phyloP scores from a whole-genome alignment of 1,140 invertebrate genomes.

The Thaumetopoea pityocampa region DNA sequence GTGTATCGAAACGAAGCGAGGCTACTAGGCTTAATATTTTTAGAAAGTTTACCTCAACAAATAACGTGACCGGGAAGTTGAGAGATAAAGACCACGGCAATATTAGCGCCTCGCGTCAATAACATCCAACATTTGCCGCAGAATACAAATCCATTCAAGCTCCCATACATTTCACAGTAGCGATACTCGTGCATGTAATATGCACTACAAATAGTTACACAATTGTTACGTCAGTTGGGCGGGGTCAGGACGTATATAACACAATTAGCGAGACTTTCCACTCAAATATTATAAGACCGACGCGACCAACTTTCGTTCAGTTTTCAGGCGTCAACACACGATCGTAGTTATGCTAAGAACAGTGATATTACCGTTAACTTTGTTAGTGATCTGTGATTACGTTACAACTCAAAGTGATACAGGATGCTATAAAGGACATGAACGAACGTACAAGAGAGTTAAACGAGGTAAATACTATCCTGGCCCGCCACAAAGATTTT shows the following conservation, averaged over 20 bases:
- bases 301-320: conserved; percentile 45
- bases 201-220: conserved; percentile 10
- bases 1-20: too few species aligned
- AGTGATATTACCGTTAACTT: conserved; percentile 18
- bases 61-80: too few species aligned
- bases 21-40: too few species aligned
- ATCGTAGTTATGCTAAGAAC: conserved; percentile 19
- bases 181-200: background rate
- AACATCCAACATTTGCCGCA: too few species aligned
- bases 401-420: conserved; percentile 24
- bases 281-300: conserved; percentile 52
- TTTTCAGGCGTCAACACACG: conserved; percentile 34
- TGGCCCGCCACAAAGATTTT: conserved; percentile 38
- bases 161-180: conserved; percentile 3
- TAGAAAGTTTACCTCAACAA: too few species aligned
- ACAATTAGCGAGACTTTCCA: conserved; percentile 62
- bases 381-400: conserved; percentile 27
- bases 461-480: conserved; percentile 57
- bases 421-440: conserved; percentile 13
- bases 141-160: too few species aligned
- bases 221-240: conserved; percentile 24
- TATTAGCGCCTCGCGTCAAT: too few species aligned
- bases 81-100: too few species aligned
- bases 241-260: conserved; percentile 28
- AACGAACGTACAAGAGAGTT: conserved; percentile 32